phyloP scores from a whole-genome alignment of 2,113 vertebrate species.

The Otocyon megalotis region DNA sequence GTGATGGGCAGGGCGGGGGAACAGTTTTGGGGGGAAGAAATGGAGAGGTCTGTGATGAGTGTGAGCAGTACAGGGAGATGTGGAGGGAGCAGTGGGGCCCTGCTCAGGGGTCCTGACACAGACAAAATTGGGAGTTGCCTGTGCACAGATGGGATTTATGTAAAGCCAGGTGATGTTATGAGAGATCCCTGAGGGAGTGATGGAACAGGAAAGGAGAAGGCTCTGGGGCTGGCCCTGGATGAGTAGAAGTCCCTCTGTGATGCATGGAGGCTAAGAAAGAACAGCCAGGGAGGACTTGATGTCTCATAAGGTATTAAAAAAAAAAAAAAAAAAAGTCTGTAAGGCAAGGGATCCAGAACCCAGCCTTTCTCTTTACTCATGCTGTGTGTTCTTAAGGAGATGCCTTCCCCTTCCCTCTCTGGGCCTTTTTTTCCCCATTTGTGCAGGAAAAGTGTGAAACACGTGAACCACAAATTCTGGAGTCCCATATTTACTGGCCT shows the following conservation, averaged over 20 bases:
- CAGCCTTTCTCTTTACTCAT: background rate
- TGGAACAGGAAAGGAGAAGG: background rate
- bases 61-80: background rate
- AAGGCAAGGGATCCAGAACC: background rate
- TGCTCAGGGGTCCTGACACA: background rate
- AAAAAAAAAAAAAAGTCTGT: background rate
- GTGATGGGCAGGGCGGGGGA: background rate
- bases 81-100: too few species aligned
- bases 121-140: fast-evolving
- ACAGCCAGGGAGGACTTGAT: background rate
- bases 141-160: background rate
- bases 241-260: background rate
- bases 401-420: background rate
- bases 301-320: background rate
- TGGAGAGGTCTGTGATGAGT: background rate
- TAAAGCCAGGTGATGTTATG: background rate
- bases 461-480: background rate
- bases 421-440: background rate
- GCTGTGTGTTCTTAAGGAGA: background rate
- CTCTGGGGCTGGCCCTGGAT: background rate
- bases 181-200: background rate
- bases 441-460: background rate
- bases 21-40: too few species aligned
- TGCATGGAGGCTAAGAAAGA: background rate
- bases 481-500: background rate